These are phyloP conservation scores for Penaeus indicus DNA, from an alignment of 1,140 invertebrate species.

Conservation along the genomic window DNA sequence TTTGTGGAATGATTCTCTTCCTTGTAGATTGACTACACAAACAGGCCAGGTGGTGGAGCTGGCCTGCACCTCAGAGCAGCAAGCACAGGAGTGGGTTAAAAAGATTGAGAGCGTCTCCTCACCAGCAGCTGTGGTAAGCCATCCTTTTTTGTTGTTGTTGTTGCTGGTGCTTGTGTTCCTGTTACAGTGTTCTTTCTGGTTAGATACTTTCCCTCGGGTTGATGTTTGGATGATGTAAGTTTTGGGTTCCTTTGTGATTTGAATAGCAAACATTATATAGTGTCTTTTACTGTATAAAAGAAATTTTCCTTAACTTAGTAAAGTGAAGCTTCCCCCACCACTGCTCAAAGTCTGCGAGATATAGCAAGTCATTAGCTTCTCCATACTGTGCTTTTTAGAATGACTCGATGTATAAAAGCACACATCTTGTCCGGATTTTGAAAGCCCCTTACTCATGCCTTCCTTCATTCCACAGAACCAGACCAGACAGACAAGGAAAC, in stretches of 20 bases:
- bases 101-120: conserved; percentile 77
- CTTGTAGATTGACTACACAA: conserved; percentile 17
- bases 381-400: too few relatives aligned
- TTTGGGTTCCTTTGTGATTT: too few relatives aligned
- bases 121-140: conserved; percentile 37
- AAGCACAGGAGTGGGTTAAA: conserved; percentile 88
- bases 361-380: too few relatives aligned
- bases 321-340: neutral
- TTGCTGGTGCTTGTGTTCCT: neutral
- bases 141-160: neutral
- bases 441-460: too few relatives aligned
- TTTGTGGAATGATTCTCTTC: too few relatives aligned
- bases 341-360: too few relatives aligned
- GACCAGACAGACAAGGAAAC: conserved; percentile 82
- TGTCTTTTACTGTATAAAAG: neutral
- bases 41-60: conserved; percentile 70
- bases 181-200: neutral
- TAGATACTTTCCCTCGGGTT: neutral
- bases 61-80: conserved; percentile 76
- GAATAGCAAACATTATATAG: neutral
- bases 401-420: too few relatives aligned
- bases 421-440: too few relatives aligned
- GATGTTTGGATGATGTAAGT: neutral
- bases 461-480: conserved; percentile 73
- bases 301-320: neutral